A percentile compares a stretch with the other conserved stretches of the same genome.
phyloP scores from a whole-genome alignment of 2,113 vertebrate species.

The Xiphophorus hellerii region DNA sequence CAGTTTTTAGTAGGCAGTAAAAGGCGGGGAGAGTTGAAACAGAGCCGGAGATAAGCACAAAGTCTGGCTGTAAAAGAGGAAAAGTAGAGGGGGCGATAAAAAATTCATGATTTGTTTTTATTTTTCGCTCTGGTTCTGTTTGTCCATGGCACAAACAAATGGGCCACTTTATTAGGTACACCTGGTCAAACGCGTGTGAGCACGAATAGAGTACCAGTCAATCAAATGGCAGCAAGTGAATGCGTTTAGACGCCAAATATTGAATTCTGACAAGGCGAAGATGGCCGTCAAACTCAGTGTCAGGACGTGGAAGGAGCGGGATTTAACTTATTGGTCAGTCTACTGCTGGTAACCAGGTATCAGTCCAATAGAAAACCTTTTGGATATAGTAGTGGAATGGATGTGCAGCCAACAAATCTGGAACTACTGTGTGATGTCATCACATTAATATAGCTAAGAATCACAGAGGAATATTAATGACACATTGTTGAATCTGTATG shows the following conservation, averaged over 20 bases:
- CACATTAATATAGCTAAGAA: neutral
- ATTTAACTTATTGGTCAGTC: neutral
- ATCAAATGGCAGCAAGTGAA: neutral
- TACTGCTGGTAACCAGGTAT: neutral
- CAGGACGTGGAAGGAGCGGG: too few species aligned
- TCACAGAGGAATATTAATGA: too few species aligned
- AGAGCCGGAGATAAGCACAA: slow-evolving; percentile 47
- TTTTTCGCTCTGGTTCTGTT: slow-evolving; percentile 14
- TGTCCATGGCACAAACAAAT: slow-evolving; percentile 5
- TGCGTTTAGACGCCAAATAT: too few species aligned
- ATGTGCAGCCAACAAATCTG: too few species aligned
- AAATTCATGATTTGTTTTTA: slow-evolving; percentile 50
- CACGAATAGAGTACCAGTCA: neutral
- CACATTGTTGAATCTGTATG: too few species aligned
- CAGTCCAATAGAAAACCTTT: neutral
- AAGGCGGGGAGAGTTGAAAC: slow-evolving; percentile 44
- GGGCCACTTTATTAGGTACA: neutral
- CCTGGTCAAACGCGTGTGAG: neutral
- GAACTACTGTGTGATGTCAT: neutral
- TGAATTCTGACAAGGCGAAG: too few species aligned
- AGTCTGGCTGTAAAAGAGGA: slow-evolving; percentile 15
- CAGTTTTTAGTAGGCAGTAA: slow-evolving; percentile 55
- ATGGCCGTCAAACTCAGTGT: too few species aligned
- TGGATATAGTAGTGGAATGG: neutral
- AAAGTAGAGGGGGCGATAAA: slow-evolving; percentile 29